These are phyloP conservation scores for Galaxea fascicularis DNA, from an alignment of 92 coral and sea anemone species.

Conservation along the genomic window DNA sequence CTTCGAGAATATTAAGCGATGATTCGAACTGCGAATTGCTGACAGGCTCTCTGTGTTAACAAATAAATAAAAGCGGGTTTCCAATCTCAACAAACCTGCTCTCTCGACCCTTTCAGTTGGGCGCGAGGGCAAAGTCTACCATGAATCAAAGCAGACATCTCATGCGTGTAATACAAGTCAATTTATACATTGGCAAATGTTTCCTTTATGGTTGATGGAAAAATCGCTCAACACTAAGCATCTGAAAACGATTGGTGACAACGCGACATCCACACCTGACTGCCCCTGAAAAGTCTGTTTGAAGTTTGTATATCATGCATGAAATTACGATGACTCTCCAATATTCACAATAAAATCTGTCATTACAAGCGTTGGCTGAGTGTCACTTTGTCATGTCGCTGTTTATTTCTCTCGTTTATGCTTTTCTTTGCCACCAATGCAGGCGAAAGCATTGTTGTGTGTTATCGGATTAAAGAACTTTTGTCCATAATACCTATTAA, in stretches of 20 bases:
- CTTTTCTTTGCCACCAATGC: constrained; percentile 47
- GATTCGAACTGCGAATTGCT: constrained; percentile 1
- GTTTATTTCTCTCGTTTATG: constrained; percentile 56
- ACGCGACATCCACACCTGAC: constrained; percentile 35
- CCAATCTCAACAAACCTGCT: not conserved
- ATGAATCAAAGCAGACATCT: not conserved
- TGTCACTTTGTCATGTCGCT: constrained; percentile 65
- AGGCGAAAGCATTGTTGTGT: constrained; percentile 53
- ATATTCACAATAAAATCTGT: constrained; percentile 71
- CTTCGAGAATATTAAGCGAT: not conserved
- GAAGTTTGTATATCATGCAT: constrained; percentile 51
- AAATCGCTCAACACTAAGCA: constrained; percentile 1
- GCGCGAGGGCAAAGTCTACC: not conserved
- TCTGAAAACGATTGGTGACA: constrained; percentile 25
- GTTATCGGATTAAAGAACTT: constrained; percentile 58
- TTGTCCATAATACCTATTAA: constrained; percentile 42
- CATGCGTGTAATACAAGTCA: not conserved
- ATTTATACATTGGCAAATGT: not conserved
- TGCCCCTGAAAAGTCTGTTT: constrained; percentile 44
- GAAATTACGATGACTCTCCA: constrained; percentile 49
- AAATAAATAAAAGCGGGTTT: not conserved
- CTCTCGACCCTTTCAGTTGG: constrained; percentile 1
- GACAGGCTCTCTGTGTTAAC: not conserved
- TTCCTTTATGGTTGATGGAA: not conserved
- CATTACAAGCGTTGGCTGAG: constrained; percentile 71